Evolutionary conservation across 1,140 invertebrate genomes (phyloP).

Genomic region (Ceratina calcarata): DNA sequence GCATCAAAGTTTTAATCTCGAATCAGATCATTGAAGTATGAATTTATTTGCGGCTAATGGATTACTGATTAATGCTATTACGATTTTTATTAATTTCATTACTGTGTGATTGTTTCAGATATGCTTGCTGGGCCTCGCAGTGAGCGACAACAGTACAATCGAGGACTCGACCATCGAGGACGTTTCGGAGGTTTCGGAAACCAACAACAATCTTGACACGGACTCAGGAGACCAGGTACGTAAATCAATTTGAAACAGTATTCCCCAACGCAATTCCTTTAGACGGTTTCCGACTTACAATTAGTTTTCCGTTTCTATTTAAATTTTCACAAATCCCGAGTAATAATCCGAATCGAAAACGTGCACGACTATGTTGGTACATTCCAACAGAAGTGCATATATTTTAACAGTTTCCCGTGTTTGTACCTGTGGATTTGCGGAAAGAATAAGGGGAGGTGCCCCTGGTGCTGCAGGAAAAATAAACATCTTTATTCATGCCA

Average conservation of each 20-base stretch:
- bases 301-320: not conserved
- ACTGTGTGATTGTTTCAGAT: conserved; percentile 66
- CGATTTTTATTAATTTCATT: not conserved
- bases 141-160: conserved; percentile 75
- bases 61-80: not conserved
- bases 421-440: conserved; percentile 27
- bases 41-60: not conserved
- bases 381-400: not conserved
- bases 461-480: conserved; percentile 44
- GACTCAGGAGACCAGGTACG: conserved; percentile 71
- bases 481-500: conserved; percentile 60
- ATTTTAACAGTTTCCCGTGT: not conserved
- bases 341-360: not conserved
- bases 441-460: conserved; percentile 14
- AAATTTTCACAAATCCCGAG: not conserved
- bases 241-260: conserved; percentile 29
- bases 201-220: conserved; percentile 64
- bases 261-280: not conserved
- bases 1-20: no score
- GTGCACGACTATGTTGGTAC: not conserved
- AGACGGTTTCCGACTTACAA: no score
- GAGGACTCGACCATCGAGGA: conserved; percentile 71
- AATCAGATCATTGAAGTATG: not conserved
- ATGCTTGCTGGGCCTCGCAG: conserved; percentile 71
- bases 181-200: conserved; percentile 68